Base-by-base conservation (phyloP, 2,888 invertebrate species). In the Nomada hirtipes region DNA sequence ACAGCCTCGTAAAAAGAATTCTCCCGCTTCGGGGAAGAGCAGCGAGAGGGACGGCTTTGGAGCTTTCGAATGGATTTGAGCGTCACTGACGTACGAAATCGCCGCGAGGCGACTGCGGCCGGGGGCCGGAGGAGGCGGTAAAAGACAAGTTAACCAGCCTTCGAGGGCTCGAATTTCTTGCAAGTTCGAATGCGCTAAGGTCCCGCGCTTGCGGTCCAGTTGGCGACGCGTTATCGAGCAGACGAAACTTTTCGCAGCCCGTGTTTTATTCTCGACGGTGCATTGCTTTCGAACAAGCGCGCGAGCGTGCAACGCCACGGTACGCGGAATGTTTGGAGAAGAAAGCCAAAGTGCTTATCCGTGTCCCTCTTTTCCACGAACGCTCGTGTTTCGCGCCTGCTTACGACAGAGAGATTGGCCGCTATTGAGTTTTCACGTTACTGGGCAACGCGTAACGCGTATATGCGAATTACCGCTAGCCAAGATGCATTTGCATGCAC, bases 131-230 rank as follows among this genome's bases (percentile, higher is more conserved):
- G 72, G 85, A 53, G 82, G 72, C 83, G 71, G 77, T 81, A 81
- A 88, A 85, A 85, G 88, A 79, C 79, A 70, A 85, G 79, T 74
- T 74, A 65, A 57, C 72, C 60, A 76, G 82, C 61, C 83, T 85
- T 85, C 84, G 77, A 81, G 76, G 82, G 83, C 71, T 88, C 86
- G 79, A 88, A 88, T 88, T 88, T 86, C 85, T 76, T 71, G 29
- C 23, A 67, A 74, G 77, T 77, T 78, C 73, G 71, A 63, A 67
- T 67, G 71, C 68, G 36, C 36, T 7, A 36, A 36, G 4, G 4
- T 29, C 29, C 29, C 4, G 29, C 29, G 4, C 29, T 29, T 0
- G 29, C 29, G 57, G 20, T 74, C 15, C 26, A 57, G 64, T 42
- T 76, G 36, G 23, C 52, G 15, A 15, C 59, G 23, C 36, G 50